phyloP scores from a whole-genome alignment of 2,797 vertebrate species.

The Serranus cabrilla region DNA sequence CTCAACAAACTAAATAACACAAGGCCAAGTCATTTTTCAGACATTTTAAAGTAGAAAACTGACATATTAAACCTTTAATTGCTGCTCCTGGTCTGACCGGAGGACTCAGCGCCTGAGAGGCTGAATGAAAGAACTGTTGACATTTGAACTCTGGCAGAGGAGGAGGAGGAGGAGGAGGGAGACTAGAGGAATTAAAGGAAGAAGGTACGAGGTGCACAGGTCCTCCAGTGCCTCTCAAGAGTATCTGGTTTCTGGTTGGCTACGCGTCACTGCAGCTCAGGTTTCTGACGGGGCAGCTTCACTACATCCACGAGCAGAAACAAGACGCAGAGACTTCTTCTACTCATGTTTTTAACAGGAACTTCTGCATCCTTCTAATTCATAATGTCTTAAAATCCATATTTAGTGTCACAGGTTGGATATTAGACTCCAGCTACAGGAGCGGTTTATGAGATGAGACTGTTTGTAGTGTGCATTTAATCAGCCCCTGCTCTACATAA shows the following conservation, averaged over 20 bases:
- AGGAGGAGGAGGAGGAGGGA: constrained; percentile 22
- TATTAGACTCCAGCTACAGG: constrained; percentile 8
- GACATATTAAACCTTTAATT: neutral
- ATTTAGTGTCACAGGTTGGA: neutral
- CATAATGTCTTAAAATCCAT: neutral
- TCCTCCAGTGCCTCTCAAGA: constrained; percentile 77
- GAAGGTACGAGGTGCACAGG: constrained; percentile 58
- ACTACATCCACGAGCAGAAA: constrained; percentile 30
- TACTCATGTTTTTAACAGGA: neutral
- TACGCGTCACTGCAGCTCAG: constrained; percentile 69
- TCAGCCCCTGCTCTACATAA: constrained; percentile 53
- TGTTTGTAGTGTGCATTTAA: constrained; percentile 51
- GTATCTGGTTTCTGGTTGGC: constrained; percentile 80
- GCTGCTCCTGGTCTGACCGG: constrained; percentile 8
- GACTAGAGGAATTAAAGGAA: constrained; percentile 53
- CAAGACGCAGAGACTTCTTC: constrained; percentile 5
- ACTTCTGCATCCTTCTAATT: neutral
- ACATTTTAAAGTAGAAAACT: neutral
- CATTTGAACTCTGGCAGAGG: constrained; percentile 69
- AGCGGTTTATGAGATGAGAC: constrained; percentile 39
- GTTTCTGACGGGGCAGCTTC: constrained; percentile 75
- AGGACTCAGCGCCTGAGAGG: constrained; percentile 24
- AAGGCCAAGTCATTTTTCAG: too few relatives aligned
- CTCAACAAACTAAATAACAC: too few relatives aligned
- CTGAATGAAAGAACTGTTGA: constrained; percentile 67